A percentile compares a stretch with the other conserved stretches of the same genome.
These are phyloP conservation scores for Dinothrombium tinctorium DNA, from an alignment of 1,140 invertebrate genomes.

Conservation along the genomic window DNA sequence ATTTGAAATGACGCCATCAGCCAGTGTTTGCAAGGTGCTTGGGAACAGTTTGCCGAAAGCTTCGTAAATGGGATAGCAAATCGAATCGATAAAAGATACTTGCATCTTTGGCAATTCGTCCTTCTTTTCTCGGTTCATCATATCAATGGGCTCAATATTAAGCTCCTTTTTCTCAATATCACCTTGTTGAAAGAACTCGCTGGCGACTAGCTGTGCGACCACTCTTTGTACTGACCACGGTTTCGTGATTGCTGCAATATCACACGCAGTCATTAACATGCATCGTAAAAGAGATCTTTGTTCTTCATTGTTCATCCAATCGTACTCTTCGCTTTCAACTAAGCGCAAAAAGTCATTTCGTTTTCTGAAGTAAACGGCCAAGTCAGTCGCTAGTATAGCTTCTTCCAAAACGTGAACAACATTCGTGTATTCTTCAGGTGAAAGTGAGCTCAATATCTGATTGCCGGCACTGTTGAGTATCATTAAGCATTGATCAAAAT, in stretches of 20 bases:
- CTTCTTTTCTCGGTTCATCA: slow-evolving; percentile 67
- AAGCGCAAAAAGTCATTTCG: slow-evolving; percentile 53
- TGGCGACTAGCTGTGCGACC: slow-evolving; percentile 76
- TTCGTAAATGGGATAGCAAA: slow-evolving; percentile 53
- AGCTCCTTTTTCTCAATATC: slow-evolving; percentile 77
- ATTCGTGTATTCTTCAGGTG: slow-evolving; percentile 57
- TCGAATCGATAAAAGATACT: slow-evolving; percentile 85
- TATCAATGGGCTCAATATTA: slow-evolving; percentile 72
- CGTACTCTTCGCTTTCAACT: slow-evolving; percentile 30
- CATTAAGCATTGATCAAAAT: slow-evolving; percentile 94
- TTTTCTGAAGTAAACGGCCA: slow-evolving; percentile 81
- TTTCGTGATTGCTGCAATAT: slow-evolving; percentile 87
- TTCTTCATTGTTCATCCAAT: slow-evolving; percentile 40
- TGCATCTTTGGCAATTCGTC: slow-evolving; percentile 92
- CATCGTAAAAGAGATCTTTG: slow-evolving; percentile 60
- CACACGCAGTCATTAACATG: slow-evolving; percentile 97
- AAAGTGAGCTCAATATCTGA: slow-evolving; percentile 64
- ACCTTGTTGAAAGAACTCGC: slow-evolving; percentile 90
- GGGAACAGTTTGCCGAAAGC: slow-evolving; percentile 5
- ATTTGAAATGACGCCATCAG: slow-evolving; percentile 59
- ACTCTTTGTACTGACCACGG: slow-evolving; percentile 88
- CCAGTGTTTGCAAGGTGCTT: slow-evolving; percentile 45
- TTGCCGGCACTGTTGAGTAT: slow-evolving; percentile 52
- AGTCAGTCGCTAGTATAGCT: slow-evolving; percentile 77
- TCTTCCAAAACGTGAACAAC: slow-evolving; percentile 76